Conservation (phyloP, 2,888 invertebrate species). For the Papilio gigon region DNA sequence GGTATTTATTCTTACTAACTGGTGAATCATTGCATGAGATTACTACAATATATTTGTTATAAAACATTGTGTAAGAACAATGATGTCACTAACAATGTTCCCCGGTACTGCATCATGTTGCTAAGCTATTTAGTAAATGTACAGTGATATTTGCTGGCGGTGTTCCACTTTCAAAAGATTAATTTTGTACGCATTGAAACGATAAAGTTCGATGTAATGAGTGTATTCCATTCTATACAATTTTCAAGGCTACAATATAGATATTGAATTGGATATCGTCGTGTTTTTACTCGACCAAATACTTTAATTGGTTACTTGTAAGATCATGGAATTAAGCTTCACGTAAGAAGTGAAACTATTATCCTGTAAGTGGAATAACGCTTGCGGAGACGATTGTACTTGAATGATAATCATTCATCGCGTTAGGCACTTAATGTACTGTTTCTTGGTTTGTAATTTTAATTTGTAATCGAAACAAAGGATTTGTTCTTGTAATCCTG, state of each 20-base stretch:
- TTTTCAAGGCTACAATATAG: background rate
- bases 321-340: too few relatives aligned
- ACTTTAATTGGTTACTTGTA: too few relatives aligned
- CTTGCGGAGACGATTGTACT: too few relatives aligned
- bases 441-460: too few relatives aligned
- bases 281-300: too few relatives aligned
- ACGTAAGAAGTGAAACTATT: too few relatives aligned
- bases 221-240: background rate
- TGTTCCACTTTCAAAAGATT: background rate
- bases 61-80: slow-evolving; percentile 3
- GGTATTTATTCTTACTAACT: background rate
- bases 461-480: background rate
- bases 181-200: background rate
- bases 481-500: background rate
- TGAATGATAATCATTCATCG: background rate
- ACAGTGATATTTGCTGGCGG: background rate
- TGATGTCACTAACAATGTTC: slow-evolving; percentile 5
- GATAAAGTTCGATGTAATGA: background rate
- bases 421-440: background rate
- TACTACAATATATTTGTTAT: background rate
- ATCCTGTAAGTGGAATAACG: too few relatives aligned
- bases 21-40: background rate
- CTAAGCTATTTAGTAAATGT: background rate
- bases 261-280: too few relatives aligned
- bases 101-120: background rate